These are phyloP conservation scores for Eciton burchellii DNA, from an alignment of 1,140 invertebrate genomes.

Conservation along the genomic window DNA sequence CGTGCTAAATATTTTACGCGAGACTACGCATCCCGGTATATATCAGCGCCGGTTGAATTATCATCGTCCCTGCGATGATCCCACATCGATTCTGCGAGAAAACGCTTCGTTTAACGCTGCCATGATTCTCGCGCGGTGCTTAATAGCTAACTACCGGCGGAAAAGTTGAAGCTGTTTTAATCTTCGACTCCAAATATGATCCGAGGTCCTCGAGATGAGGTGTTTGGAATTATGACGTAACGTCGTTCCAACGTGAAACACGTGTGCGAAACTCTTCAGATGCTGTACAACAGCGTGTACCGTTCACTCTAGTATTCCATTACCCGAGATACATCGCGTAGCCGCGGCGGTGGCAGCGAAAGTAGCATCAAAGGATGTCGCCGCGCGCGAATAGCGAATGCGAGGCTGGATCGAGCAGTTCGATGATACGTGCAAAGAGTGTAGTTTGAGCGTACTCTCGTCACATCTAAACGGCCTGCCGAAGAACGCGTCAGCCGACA, in stretches of 20 bases:
- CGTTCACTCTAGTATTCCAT: constrained; percentile 59
- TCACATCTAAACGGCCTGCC: too few relatives aligned
- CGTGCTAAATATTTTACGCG: constrained; percentile 55
- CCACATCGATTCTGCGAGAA: not conserved
- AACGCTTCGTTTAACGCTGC: not conserved
- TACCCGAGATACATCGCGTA: constrained; percentile 51
- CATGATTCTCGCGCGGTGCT: not conserved
- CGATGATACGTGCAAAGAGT: too few relatives aligned
- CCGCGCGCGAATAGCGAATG: too few relatives aligned
- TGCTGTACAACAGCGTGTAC: constrained; percentile 26
- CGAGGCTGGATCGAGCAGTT: too few relatives aligned
- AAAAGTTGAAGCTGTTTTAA: not conserved
- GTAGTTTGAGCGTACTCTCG: too few relatives aligned
- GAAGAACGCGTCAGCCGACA: too few relatives aligned
- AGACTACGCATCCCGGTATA: constrained; percentile 38
- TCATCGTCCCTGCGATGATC: constrained; percentile 25
- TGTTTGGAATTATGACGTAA: constrained; percentile 40
- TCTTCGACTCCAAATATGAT: not conserved
- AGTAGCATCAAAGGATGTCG: constrained; percentile 14
- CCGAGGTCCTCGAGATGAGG: not conserved
- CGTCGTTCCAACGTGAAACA: constrained; percentile 29
- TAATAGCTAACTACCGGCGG: not conserved
- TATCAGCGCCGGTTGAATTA: constrained; percentile 29
- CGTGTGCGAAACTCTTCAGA: constrained; percentile 34
- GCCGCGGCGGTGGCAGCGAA: constrained; percentile 8